Percentiles rank a stretch among this genome's conserved stretches.
Conservation (phyloP, 1,140 invertebrate species). For the Calosoma granatense region DNA sequence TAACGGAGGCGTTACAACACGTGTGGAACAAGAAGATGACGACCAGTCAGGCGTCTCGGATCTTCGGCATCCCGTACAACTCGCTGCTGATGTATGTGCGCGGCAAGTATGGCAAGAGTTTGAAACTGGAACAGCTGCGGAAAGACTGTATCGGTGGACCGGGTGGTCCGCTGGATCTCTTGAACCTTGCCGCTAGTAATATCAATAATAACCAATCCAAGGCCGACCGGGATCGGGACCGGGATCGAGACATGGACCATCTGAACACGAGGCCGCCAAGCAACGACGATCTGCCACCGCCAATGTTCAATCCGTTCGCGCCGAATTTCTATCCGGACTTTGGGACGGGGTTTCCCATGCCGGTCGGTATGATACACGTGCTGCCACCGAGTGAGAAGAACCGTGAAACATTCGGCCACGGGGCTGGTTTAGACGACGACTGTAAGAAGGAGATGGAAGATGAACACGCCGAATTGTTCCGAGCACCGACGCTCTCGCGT, state of each 20-base stretch:
- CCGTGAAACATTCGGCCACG: conserved; percentile 42
- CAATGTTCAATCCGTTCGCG: conserved; percentile 59
- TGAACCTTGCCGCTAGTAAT: conserved; percentile 54
- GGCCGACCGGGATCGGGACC: conserved; percentile 25
- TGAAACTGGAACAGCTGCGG: conserved; percentile 75
- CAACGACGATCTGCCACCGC: conserved; percentile 46
- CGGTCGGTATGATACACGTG: conserved; percentile 71
- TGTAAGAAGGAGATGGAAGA: conserved; percentile 55
- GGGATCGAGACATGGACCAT: conserved; percentile 28
- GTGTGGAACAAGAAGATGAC: conserved; percentile 93
- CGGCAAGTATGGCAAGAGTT: conserved; percentile 83
- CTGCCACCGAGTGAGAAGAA: conserved; percentile 66
- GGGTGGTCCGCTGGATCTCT: conserved; percentile 46
- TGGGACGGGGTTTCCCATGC: conserved; percentile 63
- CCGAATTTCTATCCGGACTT: conserved; percentile 74
- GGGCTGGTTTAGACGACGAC: conserved; percentile 46
- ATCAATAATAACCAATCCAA: conserved; percentile 54
- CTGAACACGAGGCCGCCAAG: conserved; percentile 46
- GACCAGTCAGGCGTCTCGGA: conserved; percentile 80
- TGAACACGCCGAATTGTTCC: conserved; percentile 45
- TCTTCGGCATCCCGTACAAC: conserved; percentile 87
- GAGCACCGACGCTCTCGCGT: conserved; percentile 40
- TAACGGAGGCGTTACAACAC: conserved; percentile 78
- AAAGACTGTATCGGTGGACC: conserved; percentile 73
- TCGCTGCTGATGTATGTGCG: conserved; percentile 83